Evolutionary conservation across 1,140 invertebrate genomes (phyloP), one percentile per base, ranked within the genome.

Genomic region (Rhagoletis pomonella): DNA sequence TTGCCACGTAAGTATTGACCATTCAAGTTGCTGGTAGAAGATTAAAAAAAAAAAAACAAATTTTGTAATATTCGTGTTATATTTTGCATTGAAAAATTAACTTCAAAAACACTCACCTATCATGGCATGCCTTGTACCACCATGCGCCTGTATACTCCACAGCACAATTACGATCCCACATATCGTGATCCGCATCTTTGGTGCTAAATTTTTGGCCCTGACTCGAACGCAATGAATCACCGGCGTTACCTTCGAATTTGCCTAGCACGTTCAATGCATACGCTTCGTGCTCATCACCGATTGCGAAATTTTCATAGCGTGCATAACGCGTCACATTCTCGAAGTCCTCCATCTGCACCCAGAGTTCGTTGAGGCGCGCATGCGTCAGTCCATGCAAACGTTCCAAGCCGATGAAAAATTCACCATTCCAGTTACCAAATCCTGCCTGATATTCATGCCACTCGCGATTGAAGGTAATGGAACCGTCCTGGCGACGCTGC

Each of bases 161-260:
- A 0, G 96, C 96, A 92, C 96, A 97, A 86, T 95, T 95, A 2
- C 95, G 94, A 81, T 93, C 94, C 44, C 39, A 62, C 10, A 62
- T 77, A 86, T 81, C 84, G 89, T 96, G 95, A 90, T 97, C 96
- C 14, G 93, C 90, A 88, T 97, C 96, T n/a, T 93, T 92, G 0
- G 96, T 96, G 55, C 95, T 96, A 92, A 96, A 97, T 89, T 94
- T 94, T 90, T 95, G 95, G 0, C 94, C 95, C 85, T 95, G 95
- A 90, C 96, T 96, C 59, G 95, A 95, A n/a, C 93, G 92, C 55
- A 97, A 90, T 0, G 96, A 95, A 91, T 97, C 95, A n/a, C 94
- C 95, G 87, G 95, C 95, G 89, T 95, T 95, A 17, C 96, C 96
- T 59, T 93, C 93, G 90, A 95, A 96, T 77, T 94, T 93, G 9